Conservation (phyloP, 2,888 invertebrate genomes). For the Octonoba sinensis region DNA sequence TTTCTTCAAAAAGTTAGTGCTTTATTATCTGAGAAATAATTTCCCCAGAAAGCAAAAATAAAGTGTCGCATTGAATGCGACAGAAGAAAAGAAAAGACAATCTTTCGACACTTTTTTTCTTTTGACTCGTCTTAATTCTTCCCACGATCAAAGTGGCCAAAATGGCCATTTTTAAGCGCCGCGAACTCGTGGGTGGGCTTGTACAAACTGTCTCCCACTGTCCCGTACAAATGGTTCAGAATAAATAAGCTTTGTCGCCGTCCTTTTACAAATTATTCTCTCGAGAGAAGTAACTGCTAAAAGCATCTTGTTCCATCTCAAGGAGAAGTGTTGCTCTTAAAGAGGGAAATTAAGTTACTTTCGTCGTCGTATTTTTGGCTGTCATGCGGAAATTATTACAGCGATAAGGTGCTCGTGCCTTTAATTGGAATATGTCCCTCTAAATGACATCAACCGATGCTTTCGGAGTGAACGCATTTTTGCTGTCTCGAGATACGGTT, state of each 20-base stretch:
- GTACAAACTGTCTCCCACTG: conserved; percentile 31
- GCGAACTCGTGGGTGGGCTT: conserved; percentile 18
- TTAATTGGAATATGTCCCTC: conserved; percentile 33
- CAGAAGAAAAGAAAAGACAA: background rate
- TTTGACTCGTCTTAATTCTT: conserved; percentile 33
- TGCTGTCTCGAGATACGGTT: no score
- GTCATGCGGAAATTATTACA: conserved; percentile 36
- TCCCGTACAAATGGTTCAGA: conserved; percentile 28
- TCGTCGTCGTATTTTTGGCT: conserved; percentile 38
- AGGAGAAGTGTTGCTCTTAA: conserved; percentile 5
- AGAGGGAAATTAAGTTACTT: conserved; percentile 41
- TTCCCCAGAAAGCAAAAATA: no score
- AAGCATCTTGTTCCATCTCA: conserved; percentile 28
- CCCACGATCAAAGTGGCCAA: conserved; percentile 29
- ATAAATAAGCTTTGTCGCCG: conserved; percentile 42
- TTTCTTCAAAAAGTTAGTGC: no score
- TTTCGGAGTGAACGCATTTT: background rate
- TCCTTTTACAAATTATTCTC: conserved; percentile 38
- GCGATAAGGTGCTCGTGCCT: conserved; percentile 31
- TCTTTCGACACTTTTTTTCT: conserved; percentile 5
- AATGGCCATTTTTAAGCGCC: conserved; percentile 17
- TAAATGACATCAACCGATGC: background rate
- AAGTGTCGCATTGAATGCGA: no score
- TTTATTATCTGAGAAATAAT: no score
- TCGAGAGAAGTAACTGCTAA: conserved; percentile 43